Base-by-base conservation (phyloP, 2,113 vertebrate genomes). In the Oxygymnocypris stewartii region DNA sequence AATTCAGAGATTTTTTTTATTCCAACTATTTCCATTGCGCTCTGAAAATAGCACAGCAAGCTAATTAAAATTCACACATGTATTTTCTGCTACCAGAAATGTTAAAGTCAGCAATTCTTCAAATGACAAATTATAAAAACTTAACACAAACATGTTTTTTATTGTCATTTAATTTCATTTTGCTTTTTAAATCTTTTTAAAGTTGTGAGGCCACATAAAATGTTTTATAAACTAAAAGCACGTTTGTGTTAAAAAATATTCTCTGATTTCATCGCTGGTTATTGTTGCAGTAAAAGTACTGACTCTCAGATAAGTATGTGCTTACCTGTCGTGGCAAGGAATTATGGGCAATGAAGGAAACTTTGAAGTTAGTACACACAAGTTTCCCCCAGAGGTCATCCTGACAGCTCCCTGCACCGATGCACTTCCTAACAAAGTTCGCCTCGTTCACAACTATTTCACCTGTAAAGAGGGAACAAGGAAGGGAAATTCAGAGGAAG, bases 291-390 rank as follows among this genome's bases (percentile, higher is more conserved):
- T 73, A 16, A 73, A 73, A 23, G 37, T 12, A 73, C 13, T 51
- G 8, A 12, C n/a, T 9, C 18, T 18, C 35, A 73, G 1, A 4
- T 23, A 6, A 47, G 23, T 35, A 40, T 40, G 4, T 84, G 94
- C 94, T 86, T 86, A 97, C 98, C 97, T 97, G 96, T 71, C 95
- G 95, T 4, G 95, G 91, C 92, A 96, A 92, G 0, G 93, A 92
- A 85, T 97, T 96, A 77, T 99, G 96, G 13, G 97, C 96, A 86
- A 99, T 94, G 90, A 99, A 99, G 86, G 98, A 99, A 86, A 99
- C 96, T 94, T 98, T 99, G 95, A 99, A 99, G 95, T 99, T 99
- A 86, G 96, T 99, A 94, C 98, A 99, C 77, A 99, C 94, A 93
- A 99, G 90, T 87, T 98, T 99, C 51, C 98, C 98, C 97, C 97